Evolutionary conservation across 2,888 invertebrate genomes (phyloP).

Genomic region (Conchocele bisecta): DNA sequence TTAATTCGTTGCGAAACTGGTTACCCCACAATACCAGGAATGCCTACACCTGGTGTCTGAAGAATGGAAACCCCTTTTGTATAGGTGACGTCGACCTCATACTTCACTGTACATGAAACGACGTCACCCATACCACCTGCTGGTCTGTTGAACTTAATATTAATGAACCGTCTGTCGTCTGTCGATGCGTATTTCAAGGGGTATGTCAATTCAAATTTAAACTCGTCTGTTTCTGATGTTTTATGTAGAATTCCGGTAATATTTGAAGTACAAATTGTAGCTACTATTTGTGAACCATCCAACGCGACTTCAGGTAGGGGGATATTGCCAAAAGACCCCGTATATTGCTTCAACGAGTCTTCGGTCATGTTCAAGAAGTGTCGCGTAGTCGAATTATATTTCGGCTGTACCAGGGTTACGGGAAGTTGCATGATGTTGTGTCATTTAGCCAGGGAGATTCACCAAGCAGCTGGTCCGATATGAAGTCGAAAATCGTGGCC

Average conservation of each 20-base stretch:
- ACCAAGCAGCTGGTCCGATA: constrained; percentile 54
- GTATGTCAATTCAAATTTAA: constrained; percentile 32
- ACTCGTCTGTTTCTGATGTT: constrained; percentile 28
- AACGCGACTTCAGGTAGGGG: constrained; percentile 11
- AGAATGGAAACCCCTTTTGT: not conserved
- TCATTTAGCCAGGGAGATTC: constrained; percentile 63
- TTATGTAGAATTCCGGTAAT: constrained; percentile 26
- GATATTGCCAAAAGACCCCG: constrained; percentile 26
- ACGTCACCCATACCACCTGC: not conserved
- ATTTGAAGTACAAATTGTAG: no score
- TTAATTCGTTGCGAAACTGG: no score
- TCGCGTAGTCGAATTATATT: not conserved
- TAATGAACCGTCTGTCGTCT: no score
- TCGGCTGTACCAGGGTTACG: constrained; percentile 52
- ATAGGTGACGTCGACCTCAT: constrained; percentile 26
- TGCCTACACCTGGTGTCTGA: no score
- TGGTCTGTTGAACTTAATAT: no score
- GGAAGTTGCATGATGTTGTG: constrained; percentile 59
- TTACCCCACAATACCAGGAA: no score
- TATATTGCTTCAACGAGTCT: constrained; percentile 17
- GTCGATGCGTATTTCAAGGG: constrained; percentile 26
- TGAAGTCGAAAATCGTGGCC: constrained; percentile 29
- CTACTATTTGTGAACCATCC: no score
- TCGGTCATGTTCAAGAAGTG: not conserved
- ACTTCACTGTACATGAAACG: not conserved